Base-by-base conservation (phyloP, 2,113 vertebrate species). In the Coregonus clupeaformis region DNA sequence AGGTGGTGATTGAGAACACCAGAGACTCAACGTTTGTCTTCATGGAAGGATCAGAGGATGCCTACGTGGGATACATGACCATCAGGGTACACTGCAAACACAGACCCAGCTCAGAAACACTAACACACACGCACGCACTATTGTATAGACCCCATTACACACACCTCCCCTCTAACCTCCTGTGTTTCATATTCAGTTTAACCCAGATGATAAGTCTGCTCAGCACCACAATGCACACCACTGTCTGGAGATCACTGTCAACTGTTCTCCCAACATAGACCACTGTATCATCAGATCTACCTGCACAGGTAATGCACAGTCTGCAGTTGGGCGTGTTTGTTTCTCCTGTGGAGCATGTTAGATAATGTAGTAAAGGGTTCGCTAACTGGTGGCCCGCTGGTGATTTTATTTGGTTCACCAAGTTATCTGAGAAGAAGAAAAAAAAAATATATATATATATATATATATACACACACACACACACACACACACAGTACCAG, bases 21-120 rank as follows among this genome's bases (percentile, higher is more conserved):
- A 96, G 98, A 94, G 98, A 99, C 90, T 99, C 98, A 49, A 99
- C 98, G 29, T 99, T 99, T 63, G 98, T 99, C 85, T 99, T 99
- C 93, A 99, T 99, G 98, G 98, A 99, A 87, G 98, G 98, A 75
- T 98, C 98, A 68, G 98, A 99, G 88, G 98, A 99, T 85, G 97
- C 98, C 65, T 99, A 98, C 82, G 97, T 99, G 85, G 97, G 98
- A 80, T 99, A 98, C 87, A 99, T 99, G 97, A 99, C 98, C 85
- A 99, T 99, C 89, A 95, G 97, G 77, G 77, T 78, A 78, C 52
- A 47, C 1, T 3, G 32, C 12, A 60, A 14, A 49, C 22, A 30
- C 64, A 14, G 22, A 29, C 13, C n/a, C 4, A 27, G 6, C 13
- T 16, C n/a, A 2, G 1, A 16, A 5, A 47, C 45, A 47, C 30